These are phyloP conservation scores for Nasonovia ribisnigri DNA, from an alignment of 2,888 invertebrate genomes.

Conservation along the genomic window DNA sequence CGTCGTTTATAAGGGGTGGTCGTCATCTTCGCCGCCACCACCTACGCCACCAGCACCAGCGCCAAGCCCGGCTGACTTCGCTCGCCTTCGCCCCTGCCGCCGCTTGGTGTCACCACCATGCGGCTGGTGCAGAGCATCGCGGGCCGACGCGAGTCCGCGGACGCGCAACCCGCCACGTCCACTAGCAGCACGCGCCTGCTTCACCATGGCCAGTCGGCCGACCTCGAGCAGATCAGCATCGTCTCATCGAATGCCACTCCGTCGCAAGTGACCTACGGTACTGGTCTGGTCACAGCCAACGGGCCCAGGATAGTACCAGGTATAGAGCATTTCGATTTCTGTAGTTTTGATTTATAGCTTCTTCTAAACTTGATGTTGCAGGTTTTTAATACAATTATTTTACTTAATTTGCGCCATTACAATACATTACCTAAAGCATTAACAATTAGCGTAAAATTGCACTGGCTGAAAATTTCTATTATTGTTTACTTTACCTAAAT, in stretches of 20 bases:
- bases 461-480: background rate
- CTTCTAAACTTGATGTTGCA: background rate
- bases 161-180: constrained; percentile 64
- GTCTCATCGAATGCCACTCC: constrained; percentile 75
- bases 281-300: constrained; percentile 74
- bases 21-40: background rate
- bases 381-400: no score
- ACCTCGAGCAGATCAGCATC: constrained; percentile 79
- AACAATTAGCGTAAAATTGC: background rate
- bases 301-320: constrained; percentile 76
- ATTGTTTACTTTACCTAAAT: background rate
- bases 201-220: constrained; percentile 70
- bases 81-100: background rate
- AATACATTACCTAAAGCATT: background rate
- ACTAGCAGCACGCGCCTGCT: constrained; percentile 62
- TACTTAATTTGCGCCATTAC: background rate
- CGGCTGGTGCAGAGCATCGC: constrained; percentile 65
- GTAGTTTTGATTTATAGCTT: background rate
- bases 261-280: constrained; percentile 74
- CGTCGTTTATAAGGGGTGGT: constrained; percentile 7
- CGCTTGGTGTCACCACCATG: constrained; percentile 35
- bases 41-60: background rate
- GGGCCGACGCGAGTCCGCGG: constrained; percentile 66
- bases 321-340: constrained; percentile 67
- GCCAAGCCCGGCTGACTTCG: background rate